Evolutionary conservation across 2,888 invertebrate species (phyloP).

Genomic region (Drosophila engyochracea): DNA sequence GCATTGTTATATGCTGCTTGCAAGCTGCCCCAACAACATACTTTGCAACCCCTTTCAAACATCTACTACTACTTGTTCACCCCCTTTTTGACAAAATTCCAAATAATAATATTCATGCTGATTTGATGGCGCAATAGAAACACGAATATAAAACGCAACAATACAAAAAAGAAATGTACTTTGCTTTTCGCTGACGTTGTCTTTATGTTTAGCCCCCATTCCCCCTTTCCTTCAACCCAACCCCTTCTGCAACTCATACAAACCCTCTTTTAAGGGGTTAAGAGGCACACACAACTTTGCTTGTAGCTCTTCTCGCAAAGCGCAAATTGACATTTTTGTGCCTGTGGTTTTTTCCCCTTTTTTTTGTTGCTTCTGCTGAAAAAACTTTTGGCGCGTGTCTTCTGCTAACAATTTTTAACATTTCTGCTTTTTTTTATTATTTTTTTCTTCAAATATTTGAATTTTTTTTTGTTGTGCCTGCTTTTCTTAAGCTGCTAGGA

Average conservation of each 20-base stretch:
- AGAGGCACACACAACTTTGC: constrained; percentile 48
- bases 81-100: constrained; percentile 55
- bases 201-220: constrained; percentile 30
- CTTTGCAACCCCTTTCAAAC: not conserved
- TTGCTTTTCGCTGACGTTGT: constrained; percentile 69
- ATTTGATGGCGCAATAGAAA: constrained; percentile 69
- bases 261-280: not conserved
- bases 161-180: constrained; percentile 49
- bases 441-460: constrained; percentile 6
- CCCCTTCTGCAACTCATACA: not conserved
- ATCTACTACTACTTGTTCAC: not conserved
- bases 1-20: constrained; percentile 46
- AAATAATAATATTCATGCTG: constrained; percentile 78
- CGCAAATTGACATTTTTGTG: constrained; percentile 80
- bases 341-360: constrained; percentile 54
- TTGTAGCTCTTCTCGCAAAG: constrained; percentile 51
- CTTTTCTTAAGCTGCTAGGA: constrained; percentile 61
- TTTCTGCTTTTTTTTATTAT: constrained; percentile 9
- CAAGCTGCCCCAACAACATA: constrained; percentile 13
- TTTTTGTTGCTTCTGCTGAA: constrained; percentile 29
- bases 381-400: constrained; percentile 70
- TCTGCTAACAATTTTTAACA: constrained; percentile 64
- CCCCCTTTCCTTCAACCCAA: not conserved
- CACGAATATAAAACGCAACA: constrained; percentile 39
- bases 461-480: constrained; percentile 26